Evolutionary conservation across 2,113 vertebrate species (phyloP).

Genomic region (Xenopus laevis): DNA sequence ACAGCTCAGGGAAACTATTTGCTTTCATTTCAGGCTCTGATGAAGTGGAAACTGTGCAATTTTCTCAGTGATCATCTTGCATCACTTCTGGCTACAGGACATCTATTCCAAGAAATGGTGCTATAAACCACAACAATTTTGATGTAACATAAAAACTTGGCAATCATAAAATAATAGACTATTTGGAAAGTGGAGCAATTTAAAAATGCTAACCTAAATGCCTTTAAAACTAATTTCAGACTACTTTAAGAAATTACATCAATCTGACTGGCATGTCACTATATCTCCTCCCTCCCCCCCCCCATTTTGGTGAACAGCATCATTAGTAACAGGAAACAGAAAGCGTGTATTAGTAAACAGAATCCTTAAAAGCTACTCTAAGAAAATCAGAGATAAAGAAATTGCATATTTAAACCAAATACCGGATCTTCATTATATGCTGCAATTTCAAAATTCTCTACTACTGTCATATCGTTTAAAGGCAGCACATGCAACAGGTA

Average conservation of each 20-base stretch:
- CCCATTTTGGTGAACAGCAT: constrained; percentile 11
- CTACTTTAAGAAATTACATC: constrained; percentile 16
- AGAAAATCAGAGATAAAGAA: not conserved
- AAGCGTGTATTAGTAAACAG: constrained; percentile 10
- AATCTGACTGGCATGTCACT: constrained; percentile 11
- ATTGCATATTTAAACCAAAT: constrained; percentile 1
- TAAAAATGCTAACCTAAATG: constrained; percentile 32
- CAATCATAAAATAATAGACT: constrained; percentile 28
- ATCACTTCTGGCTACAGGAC: constrained; percentile 41
- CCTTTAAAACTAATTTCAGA: constrained; percentile 28
- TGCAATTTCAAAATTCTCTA: not conserved
- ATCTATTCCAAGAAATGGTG: constrained; percentile 24
- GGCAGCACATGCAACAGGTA: not conserved
- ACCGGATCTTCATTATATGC: not conserved
- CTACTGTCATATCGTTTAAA: constrained; percentile 16
- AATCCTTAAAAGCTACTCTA: not conserved
- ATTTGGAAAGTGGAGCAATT: constrained; percentile 34
- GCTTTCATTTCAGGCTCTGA: constrained; percentile 23
- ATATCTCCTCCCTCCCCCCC: no score
- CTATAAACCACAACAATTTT: constrained; percentile 34
- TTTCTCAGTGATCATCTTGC: constrained; percentile 29
- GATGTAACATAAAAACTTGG: constrained; percentile 33
- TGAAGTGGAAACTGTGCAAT: constrained; percentile 39
- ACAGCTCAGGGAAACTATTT: constrained; percentile 28
- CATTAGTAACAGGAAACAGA: not conserved